phyloP scores from a whole-genome alignment of 1,140 invertebrate species.

The Phymorhynchus buccinoides region DNA sequence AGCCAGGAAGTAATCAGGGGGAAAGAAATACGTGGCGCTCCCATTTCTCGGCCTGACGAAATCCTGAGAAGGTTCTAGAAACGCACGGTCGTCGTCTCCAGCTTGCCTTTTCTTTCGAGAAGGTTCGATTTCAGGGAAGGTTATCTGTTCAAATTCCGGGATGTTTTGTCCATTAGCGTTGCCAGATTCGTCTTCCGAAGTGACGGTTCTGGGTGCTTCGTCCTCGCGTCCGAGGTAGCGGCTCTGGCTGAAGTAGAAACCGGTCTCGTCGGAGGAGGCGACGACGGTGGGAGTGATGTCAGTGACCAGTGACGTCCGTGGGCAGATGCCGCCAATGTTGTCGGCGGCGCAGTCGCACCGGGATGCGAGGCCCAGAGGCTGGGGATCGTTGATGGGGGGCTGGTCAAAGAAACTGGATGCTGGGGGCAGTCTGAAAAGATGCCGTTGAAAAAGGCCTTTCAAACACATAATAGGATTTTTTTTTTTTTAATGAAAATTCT shows the following conservation, averaged over 20 bases:
- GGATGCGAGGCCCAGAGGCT: constrained; percentile 12
- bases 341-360: constrained; percentile 42
- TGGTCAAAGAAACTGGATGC: constrained; percentile 40
- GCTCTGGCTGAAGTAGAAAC: constrained; percentile 26
- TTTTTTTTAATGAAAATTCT: too few species aligned
- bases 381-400: constrained; percentile 18
- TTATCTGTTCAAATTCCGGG: background rate
- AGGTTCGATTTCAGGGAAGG: background rate
- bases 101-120: background rate
- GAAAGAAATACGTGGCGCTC: constrained; percentile 16
- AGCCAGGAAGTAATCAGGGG: constrained; percentile 17
- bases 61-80: background rate
- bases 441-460: too few species aligned
- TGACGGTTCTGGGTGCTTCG: constrained; percentile 11
- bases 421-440: constrained; percentile 22
- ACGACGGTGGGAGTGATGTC: constrained; percentile 33
- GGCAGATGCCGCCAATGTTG: constrained; percentile 34
- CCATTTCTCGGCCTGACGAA: background rate
- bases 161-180: background rate
- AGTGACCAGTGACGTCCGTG: constrained; percentile 19
- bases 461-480: too few species aligned
- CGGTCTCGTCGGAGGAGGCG: constrained; percentile 22
- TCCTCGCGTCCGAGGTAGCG: constrained; percentile 20
- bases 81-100: background rate
- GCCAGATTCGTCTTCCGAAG: constrained; percentile 21